Evolutionary conservation across 2,113 vertebrate genomes (phyloP).

Genomic region (Cervus canadensis): DNA sequence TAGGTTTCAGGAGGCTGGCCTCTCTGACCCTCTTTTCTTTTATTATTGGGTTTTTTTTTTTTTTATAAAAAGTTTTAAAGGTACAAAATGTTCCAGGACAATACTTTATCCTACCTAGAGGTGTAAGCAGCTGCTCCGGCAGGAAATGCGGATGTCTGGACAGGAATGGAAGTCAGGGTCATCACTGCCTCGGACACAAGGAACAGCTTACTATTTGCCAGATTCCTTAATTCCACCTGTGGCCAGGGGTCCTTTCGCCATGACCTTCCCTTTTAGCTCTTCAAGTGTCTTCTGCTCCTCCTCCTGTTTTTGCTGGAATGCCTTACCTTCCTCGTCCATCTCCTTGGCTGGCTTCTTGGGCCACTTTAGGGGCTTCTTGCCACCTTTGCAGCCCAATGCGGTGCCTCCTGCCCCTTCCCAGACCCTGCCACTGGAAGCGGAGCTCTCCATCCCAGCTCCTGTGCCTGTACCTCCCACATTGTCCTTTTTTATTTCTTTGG

Average conservation of each 20-base stretch:
- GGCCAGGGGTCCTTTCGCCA: neutral
- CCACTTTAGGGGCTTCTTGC: neutral
- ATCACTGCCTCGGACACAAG: neutral
- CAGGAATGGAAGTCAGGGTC: neutral
- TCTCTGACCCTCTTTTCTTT: neutral
- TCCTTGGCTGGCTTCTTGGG: neutral
- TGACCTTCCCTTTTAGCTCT: neutral
- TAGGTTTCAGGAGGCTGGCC: neutral
- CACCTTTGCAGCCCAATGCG: fast-evolving
- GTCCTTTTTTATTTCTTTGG: neutral
- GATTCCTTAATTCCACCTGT: neutral
- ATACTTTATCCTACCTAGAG: neutral
- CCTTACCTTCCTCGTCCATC: neutral
- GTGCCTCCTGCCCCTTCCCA: neutral
- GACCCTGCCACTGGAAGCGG: neutral
- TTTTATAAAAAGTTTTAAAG: neutral
- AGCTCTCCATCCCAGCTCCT: neutral
- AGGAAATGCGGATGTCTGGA: neutral
- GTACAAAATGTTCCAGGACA: neutral
- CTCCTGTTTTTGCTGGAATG: neutral
- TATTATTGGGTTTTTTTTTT: neutral
- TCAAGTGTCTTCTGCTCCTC: neutral
- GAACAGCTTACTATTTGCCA: neutral
- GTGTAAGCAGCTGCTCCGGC: neutral
- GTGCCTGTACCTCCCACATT: fast-evolving